Percentiles rank a stretch among this genome's conserved stretches.
phyloP scores from a whole-genome alignment of 2,113 vertebrate genomes.

The Phalacrocorax carbo region DNA sequence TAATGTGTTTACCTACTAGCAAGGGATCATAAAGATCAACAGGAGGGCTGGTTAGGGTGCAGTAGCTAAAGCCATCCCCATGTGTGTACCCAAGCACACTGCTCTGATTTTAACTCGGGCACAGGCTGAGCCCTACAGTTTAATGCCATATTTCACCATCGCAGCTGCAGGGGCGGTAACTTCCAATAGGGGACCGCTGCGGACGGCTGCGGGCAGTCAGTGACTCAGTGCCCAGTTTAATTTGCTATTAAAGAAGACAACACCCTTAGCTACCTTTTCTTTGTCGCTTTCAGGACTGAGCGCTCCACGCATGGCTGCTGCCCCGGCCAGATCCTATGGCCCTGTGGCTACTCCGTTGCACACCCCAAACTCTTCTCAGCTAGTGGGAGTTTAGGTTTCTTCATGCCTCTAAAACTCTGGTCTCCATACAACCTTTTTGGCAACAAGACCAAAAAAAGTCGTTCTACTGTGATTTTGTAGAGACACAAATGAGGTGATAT shows the following conservation, averaged over 20 bases:
- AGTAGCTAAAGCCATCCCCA: background rate
- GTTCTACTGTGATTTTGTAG: background rate
- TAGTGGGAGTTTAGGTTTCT: background rate
- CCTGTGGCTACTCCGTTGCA: background rate
- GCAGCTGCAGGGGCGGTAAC: background rate
- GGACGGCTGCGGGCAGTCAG: background rate
- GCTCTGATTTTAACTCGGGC: background rate
- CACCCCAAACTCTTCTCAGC: background rate
- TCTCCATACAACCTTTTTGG: background rate
- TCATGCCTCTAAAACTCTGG: background rate
- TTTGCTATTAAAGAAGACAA: background rate
- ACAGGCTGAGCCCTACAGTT: background rate
- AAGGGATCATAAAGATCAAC: background rate
- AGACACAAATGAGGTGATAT: background rate
- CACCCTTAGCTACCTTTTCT: conserved; percentile 11
- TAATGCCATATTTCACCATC: background rate
- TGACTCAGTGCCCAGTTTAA: background rate
- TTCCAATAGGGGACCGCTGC: background rate
- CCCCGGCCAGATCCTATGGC: background rate
- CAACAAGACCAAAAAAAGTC: background rate
- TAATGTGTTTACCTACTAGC: background rate
- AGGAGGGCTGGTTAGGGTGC: background rate
- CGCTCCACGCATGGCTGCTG: fast-evolving
- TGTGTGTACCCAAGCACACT: background rate
- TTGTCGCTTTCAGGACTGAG: background rate